These are phyloP conservation scores for Steinernema feltiae DNA, from an alignment of 1,140 invertebrate genomes.

Conservation along the genomic window DNA sequence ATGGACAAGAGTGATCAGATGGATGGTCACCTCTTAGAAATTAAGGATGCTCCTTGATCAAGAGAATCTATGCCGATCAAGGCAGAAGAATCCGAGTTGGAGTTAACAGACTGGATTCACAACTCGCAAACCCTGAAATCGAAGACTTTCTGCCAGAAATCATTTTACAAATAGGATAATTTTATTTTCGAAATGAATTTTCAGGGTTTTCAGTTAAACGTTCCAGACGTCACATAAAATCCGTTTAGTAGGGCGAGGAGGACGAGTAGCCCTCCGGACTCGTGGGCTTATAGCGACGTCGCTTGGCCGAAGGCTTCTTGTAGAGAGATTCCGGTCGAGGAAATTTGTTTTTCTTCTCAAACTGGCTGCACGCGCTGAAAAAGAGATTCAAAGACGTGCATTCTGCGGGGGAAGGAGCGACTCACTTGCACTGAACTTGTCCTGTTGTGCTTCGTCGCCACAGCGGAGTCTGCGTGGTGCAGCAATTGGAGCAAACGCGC, in stretches of 20 bases:
- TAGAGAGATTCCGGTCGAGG: background rate
- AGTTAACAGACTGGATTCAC: too few species aligned
- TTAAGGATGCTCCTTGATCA: too few species aligned
- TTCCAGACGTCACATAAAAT: background rate
- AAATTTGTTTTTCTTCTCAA: background rate
- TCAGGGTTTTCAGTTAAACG: background rate
- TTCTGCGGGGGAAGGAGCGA: background rate
- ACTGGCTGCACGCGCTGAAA: conserved; percentile 5
- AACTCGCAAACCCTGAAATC: background rate
- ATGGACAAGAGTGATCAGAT: too few species aligned
- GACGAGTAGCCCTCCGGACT: background rate
- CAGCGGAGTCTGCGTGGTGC: background rate
- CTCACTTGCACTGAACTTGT: background rate
- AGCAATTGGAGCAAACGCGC: background rate
- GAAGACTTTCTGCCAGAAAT: background rate
- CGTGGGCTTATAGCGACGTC: background rate
- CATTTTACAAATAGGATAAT: background rate
- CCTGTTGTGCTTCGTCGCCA: background rate
- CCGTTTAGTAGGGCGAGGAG: background rate
- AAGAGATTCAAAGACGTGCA: background rate
- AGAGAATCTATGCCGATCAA: too few species aligned
- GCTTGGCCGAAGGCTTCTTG: background rate
- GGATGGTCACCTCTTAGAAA: too few species aligned
- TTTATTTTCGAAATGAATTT: background rate
- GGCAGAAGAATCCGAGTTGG: too few species aligned